Base-by-base conservation (phyloP, 2,113 vertebrate species). In the Anguilla rostrata region DNA sequence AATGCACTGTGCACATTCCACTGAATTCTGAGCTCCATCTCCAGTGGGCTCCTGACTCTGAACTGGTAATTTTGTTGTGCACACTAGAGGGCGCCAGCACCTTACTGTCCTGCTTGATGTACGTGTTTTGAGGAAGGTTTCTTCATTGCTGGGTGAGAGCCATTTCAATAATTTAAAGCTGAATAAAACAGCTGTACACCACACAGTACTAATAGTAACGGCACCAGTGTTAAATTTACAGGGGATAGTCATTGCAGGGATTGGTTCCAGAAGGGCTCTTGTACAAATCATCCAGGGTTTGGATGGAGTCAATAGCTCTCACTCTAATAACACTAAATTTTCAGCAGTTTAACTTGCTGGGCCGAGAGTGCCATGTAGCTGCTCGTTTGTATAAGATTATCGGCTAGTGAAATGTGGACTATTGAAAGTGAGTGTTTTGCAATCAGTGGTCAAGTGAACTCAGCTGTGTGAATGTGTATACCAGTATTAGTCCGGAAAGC, bases 1-100 rank as follows among this genome's bases (percentile, higher is more conserved):
- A 84, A 39, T 75, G 71, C 26, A 75, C 71, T 34, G 26, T 12
- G n/a, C 9, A 34, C 71, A 75, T 3, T 71, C 53, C 57, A 43
- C 82, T 87, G 16, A 71, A 29, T 81, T n/a, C 41, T 20, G 12
- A 9, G 14, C 49, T 11, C 49, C 49, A 53, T 53, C 49, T 53
- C 8, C 49, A 14, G 3, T 6, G 20, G 39, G 0, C 9, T 1
- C 34, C 49, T 81, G 84, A 66, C 60, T 66, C 60, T 2, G 3
- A 71, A 43, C 12, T 34, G 53, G 26, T 39, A 78, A 71, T 15
- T 46, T 18, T 81, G 26, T 40, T 63, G 14, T 84, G 84, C 82
- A 87, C 92, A 89, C 88, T 60, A 88, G 90, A 85, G 87, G 90
- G 86, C 88, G 11, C 82, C 85, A 85, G 66, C 29, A 85, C 86